phyloP scores from a whole-genome alignment of 2,888 invertebrate species.

The Drosophila meridiana region DNA sequence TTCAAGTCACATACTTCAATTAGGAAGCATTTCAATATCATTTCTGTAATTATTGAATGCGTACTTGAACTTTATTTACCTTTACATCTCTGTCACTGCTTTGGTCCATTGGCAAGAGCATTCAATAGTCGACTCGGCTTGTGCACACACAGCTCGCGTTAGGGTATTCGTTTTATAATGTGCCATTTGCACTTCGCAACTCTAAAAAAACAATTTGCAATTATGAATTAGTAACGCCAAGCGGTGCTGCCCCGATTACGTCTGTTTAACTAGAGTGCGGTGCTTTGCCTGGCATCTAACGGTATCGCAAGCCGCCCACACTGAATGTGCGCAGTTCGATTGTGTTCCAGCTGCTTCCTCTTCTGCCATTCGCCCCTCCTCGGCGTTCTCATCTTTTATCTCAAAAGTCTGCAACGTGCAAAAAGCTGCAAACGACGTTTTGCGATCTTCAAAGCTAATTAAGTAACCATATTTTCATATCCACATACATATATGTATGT shows the following conservation, averaged over 20 bases:
- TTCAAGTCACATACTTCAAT: no score
- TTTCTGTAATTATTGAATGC: no score
- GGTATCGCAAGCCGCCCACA: background rate
- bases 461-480: background rate
- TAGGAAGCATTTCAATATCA: no score
- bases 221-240: constrained; percentile 1
- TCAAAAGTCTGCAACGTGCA: constrained; percentile 12
- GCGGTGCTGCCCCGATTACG: background rate
- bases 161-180: background rate
- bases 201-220: constrained; percentile 9
- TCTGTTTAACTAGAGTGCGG: background rate
- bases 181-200: background rate
- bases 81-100: no score
- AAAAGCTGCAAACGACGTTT: constrained; percentile 22
- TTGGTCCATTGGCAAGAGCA: no score
- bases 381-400: constrained; percentile 5
- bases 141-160: background rate
- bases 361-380: background rate
- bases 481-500: background rate
- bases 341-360: background rate
- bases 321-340: constrained; percentile 17
- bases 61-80: no score
- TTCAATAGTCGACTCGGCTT: background rate
- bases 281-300: constrained; percentile 6
- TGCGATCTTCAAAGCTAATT: constrained; percentile 25